Evolutionary conservation across 2,888 invertebrate genomes (phyloP).

Genomic region (Nomada ruficornis): DNA sequence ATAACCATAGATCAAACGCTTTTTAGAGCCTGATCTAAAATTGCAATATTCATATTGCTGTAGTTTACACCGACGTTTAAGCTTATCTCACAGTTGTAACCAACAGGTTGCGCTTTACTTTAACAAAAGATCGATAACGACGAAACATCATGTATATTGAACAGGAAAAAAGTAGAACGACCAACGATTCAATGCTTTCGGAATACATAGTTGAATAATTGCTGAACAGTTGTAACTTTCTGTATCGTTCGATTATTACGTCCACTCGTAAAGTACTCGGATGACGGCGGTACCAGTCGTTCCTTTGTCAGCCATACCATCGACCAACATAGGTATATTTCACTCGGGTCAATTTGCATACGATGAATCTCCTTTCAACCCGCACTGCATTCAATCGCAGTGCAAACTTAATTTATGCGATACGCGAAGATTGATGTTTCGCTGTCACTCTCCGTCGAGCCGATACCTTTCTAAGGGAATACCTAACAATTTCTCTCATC

Average conservation of each 20-base stretch:
- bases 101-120: not conserved
- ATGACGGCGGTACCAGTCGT: slow-evolving; percentile 34
- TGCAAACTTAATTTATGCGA: slow-evolving; percentile 22
- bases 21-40: not conserved
- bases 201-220: slow-evolving; percentile 3
- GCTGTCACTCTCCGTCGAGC: not conserved
- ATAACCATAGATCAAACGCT: not conserved
- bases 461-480: not conserved
- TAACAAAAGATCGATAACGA: slow-evolving; percentile 6
- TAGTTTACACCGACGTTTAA: not conserved
- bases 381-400: slow-evolving; percentile 33
- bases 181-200: not conserved
- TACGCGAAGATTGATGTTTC: slow-evolving; percentile 10
- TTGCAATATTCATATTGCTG: not conserved
- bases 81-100: not conserved
- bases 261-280: slow-evolving; percentile 34
- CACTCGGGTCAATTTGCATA: slow-evolving; percentile 57
- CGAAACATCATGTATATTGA: not conserved
- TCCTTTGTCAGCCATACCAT: slow-evolving; percentile 42
- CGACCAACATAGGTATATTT: slow-evolving; percentile 31
- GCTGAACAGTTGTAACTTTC: slow-evolving; percentile 14
- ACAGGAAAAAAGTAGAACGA: not conserved
- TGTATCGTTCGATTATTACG: slow-evolving; percentile 31
- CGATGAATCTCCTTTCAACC: slow-evolving; percentile 48
- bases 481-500: not conserved